Conservation (phyloP, 2,888 invertebrate species). For the Lydus trimaculatus region DNA sequence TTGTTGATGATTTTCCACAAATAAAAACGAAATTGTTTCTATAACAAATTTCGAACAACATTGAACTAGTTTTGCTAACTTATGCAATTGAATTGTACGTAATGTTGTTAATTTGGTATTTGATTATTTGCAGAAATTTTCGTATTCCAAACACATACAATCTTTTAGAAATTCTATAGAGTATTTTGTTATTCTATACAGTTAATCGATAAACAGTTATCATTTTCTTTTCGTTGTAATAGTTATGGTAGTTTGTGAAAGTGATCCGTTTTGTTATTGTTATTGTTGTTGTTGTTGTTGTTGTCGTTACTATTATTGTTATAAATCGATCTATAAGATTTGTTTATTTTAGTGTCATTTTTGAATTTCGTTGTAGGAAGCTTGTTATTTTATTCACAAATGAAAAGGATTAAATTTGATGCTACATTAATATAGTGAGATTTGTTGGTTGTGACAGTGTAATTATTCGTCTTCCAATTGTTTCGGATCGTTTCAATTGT, state of each 20-base stretch:
- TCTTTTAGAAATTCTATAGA: slow-evolving; percentile 23
- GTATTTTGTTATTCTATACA: neutral
- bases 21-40: neutral
- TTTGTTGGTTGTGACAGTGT: slow-evolving; percentile 19
- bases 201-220: neutral
- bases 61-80: slow-evolving; percentile 9
- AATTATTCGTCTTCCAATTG: slow-evolving; percentile 19
- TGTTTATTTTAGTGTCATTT: neutral
- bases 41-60: neutral
- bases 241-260: neutral
- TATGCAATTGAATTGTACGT: slow-evolving; percentile 17
- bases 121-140: slow-evolving; percentile 6
- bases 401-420: slow-evolving; percentile 33
- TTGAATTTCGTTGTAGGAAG: too few species aligned
- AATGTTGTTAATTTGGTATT: slow-evolving; percentile 24
- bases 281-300: neutral
- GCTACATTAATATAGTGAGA: slow-evolving; percentile 34
- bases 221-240: neutral
- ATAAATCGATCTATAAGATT: neutral
- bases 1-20: neutral
- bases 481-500: slow-evolving; percentile 16
- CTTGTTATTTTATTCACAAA: slow-evolving; percentile 12
- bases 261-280: neutral
- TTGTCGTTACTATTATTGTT: neutral
- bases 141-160: slow-evolving; percentile 23